These are phyloP conservation scores for Drosophila auraria DNA, from an alignment of 1,140 invertebrate genomes.

Conservation along the genomic window DNA sequence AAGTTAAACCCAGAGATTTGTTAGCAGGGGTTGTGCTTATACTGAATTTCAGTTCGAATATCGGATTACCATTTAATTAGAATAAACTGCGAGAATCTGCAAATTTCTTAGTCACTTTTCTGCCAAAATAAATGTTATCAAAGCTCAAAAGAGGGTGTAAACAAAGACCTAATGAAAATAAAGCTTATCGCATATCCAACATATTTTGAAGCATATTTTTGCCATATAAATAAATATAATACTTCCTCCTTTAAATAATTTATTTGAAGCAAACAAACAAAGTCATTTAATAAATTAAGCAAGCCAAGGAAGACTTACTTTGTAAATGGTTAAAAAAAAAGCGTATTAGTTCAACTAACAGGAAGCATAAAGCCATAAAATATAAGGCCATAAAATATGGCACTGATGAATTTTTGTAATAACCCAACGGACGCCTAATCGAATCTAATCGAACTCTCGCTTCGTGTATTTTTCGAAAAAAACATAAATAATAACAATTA, in stretches of 20 bases:
- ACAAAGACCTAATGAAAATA: not conserved
- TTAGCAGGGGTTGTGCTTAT: not conserved
- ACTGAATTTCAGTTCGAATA: not conserved
- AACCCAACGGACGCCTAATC: slow-evolving; percentile 4
- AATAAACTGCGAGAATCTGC: not conserved
- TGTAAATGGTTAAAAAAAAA: not conserved
- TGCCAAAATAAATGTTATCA: slow-evolving; percentile 1
- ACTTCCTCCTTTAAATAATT: not conserved
- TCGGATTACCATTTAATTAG: not conserved
- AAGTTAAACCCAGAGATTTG: not conserved
- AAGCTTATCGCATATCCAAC: not conserved
- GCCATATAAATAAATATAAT: not conserved
- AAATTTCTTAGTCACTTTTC: not conserved
- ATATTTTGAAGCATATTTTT: not conserved
- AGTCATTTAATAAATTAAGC: not conserved
- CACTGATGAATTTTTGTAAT: slow-evolving; percentile 12
- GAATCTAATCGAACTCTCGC: slow-evolving; percentile 24
- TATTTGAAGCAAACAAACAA: too few relatives aligned
- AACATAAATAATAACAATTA: slow-evolving; percentile 39
- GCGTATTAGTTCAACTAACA: not conserved
- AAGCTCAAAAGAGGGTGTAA: slow-evolving; percentile 8
- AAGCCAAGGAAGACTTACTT: not conserved
- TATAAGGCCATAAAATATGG: slow-evolving; percentile 15
- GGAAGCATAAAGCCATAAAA: slow-evolving; percentile 11
- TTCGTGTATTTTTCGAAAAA: not conserved